Percentiles rank a stretch among this genome's conserved stretches.
Evolutionary conservation across 2,113 vertebrate species (phyloP).

Genomic region (Garra rufa): DNA sequence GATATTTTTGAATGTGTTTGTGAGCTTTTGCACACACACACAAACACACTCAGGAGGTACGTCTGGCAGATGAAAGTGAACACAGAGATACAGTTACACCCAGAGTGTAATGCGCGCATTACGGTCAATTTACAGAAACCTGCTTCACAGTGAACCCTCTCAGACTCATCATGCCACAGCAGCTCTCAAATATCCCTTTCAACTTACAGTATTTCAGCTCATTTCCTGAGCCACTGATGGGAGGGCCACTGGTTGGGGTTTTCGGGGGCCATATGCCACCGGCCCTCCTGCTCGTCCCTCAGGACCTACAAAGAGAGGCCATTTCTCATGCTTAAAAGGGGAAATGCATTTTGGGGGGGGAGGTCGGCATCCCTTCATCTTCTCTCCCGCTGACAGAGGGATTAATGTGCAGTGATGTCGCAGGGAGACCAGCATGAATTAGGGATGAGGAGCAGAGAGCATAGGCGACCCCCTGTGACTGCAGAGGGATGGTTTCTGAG

Average conservation of each 20-base stretch:
- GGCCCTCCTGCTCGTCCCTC: constrained; percentile 60
- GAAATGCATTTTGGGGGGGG: constrained; percentile 52
- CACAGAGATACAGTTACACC: constrained; percentile 48
- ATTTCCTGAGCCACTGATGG: constrained; percentile 24
- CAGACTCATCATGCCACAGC: constrained; percentile 47
- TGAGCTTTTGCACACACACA: constrained; percentile 25
- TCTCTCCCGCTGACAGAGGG: constrained; percentile 40
- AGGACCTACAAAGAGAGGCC: constrained; percentile 57
- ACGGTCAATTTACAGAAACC: constrained; percentile 61
- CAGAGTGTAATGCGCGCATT: constrained; percentile 47
- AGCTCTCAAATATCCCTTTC: constrained; percentile 59
- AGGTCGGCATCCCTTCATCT: constrained; percentile 21
- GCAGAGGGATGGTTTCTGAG: constrained; percentile 66
- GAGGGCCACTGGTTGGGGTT: constrained; percentile 59
- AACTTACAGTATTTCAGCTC: constrained; percentile 54
- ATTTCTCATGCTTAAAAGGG: constrained; percentile 71
- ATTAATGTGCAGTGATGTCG: constrained; percentile 59
- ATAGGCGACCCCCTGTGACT: constrained; percentile 42
- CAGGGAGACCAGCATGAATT: constrained; percentile 70
- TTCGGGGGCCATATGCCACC: constrained; percentile 68
- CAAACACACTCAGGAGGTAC: background rate
- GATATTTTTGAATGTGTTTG: constrained; percentile 19
- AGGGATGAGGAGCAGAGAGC: constrained; percentile 64
- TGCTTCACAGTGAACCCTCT: constrained; percentile 48
- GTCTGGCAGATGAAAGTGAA: constrained; percentile 48